These are phyloP conservation scores for Porites rus DNA, from an alignment of 92 coral and sea anemone species.

Conservation along the genomic window DNA sequence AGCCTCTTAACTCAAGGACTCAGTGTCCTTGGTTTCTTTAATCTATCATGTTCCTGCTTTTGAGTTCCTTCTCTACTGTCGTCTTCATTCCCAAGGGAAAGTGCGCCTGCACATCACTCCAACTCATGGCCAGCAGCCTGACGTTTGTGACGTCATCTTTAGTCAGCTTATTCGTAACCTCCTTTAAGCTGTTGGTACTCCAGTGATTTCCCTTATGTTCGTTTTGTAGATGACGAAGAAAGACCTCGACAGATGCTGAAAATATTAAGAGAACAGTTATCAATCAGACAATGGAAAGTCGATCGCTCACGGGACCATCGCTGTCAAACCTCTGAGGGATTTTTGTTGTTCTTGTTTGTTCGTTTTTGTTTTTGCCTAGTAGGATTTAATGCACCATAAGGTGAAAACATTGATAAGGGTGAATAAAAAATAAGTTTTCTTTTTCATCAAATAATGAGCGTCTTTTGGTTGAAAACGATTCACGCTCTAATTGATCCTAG, in stretches of 20 bases:
- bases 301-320: too few species aligned
- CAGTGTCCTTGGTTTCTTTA: not conserved
- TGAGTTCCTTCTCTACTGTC: constrained; percentile 62
- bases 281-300: too few species aligned
- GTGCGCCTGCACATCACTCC: constrained; percentile 50
- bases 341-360: too few species aligned
- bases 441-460: too few species aligned
- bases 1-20: too few species aligned
- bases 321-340: too few species aligned
- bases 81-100: constrained; percentile 61
- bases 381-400: too few species aligned
- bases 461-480: too few species aligned
- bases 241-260: constrained; percentile 57
- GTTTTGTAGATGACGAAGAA: constrained; percentile 53
- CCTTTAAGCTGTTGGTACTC: constrained; percentile 36
- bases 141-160: constrained; percentile 77
- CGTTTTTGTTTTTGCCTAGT: too few species aligned
- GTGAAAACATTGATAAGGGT: too few species aligned
- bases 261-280: not conserved
- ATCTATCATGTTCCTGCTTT: constrained; percentile 56
- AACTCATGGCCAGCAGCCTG: constrained; percentile 62
- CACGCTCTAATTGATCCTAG: too few species aligned
- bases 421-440: too few species aligned
- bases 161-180: constrained; percentile 34
- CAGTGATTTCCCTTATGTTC: constrained; percentile 32